These are phyloP conservation scores for Pteronura brasiliensis DNA, from an alignment of 2,113 vertebrate genomes.

Conservation along the genomic window DNA sequence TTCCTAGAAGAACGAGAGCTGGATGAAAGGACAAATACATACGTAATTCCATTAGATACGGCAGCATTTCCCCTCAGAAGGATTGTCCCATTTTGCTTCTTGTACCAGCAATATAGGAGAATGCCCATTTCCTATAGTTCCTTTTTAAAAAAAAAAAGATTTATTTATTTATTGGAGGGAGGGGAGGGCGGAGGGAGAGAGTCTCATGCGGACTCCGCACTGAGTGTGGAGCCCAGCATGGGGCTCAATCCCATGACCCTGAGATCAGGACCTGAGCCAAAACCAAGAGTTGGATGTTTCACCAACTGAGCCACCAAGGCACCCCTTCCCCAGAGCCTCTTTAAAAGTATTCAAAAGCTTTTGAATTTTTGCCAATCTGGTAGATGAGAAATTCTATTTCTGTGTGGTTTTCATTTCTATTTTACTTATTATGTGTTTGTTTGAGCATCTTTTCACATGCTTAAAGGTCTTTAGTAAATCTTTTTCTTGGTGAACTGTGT, in stretches of 20 bases:
- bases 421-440: not conserved
- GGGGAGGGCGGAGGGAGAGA: too few relatives aligned
- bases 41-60: not conserved
- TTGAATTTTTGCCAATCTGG: not conserved
- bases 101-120: not conserved
- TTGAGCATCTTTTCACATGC: not conserved
- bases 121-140: not conserved
- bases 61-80: not conserved
- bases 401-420: not conserved
- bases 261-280: not conserved
- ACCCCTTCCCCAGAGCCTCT: not conserved
- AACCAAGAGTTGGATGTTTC: too few relatives aligned
- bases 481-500: not conserved
- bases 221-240: too few relatives aligned
- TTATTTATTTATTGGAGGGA: too few relatives aligned
- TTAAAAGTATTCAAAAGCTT: not conserved
- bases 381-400: not conserved
- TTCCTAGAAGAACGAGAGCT: not conserved
- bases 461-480: not conserved
- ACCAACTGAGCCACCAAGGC: not conserved
- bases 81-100: not conserved
- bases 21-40: not conserved
- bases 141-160: too few relatives aligned
- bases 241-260: not conserved
- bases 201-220: too few relatives aligned